These are phyloP conservation scores for Cheirogaleus major DNA, from an alignment of 2,797 vertebrate species.

Conservation along the genomic window DNA sequence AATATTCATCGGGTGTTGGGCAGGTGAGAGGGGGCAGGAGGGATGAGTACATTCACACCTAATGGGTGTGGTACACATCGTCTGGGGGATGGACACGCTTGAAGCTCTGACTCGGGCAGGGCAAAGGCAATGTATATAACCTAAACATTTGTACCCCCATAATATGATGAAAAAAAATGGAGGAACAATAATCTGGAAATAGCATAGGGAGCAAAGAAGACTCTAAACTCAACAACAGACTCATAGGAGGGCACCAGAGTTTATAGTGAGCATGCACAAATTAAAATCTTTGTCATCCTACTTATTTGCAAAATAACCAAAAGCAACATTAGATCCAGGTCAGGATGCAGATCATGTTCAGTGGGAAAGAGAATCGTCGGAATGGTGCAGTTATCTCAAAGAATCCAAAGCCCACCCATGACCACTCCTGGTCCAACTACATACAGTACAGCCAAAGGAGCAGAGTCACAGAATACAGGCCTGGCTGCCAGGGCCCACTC, in stretches of 20 bases:
- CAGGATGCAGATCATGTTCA: background rate
- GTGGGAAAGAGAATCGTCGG: background rate
- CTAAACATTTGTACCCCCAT: no score
- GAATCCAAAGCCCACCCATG: background rate
- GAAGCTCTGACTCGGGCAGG: no score
- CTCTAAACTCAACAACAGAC: background rate
- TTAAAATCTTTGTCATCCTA: background rate
- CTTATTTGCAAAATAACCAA: conserved; percentile 19
- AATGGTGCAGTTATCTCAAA: background rate
- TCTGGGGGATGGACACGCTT: no score
- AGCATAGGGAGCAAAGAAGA: background rate
- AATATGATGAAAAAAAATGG: no score
- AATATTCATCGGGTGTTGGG: no score
- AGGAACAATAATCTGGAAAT: background rate
- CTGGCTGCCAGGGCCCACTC: background rate
- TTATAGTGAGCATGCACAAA: background rate
- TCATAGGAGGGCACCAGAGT: background rate
- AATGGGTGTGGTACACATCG: no score
- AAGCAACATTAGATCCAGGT: background rate
- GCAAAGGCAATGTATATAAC: no score
- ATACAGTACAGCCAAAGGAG: background rate
- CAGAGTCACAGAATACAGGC: background rate
- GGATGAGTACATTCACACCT: no score
- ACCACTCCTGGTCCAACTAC: background rate
- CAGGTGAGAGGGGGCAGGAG: no score